Base-by-base conservation (phyloP, 64 coral and sea anemone genomes). In the Anthopleura sola region DNA sequence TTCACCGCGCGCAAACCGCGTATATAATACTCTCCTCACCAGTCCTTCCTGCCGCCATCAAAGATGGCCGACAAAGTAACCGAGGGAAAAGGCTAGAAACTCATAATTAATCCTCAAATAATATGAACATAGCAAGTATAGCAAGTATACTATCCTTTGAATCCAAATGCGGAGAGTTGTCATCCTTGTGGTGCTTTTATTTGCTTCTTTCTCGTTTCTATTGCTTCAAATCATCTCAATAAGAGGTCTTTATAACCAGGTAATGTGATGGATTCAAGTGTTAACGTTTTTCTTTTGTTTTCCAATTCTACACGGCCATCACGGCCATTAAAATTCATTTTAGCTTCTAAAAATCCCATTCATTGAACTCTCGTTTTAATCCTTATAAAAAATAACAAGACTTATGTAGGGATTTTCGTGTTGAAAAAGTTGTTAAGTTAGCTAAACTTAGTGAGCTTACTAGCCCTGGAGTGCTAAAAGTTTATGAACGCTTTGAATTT, bases 221-320 rank as follows among this genome's bases (percentile, higher is more conserved):
- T 80, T 86, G n/a, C 75, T 91, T 34, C 89, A 91, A 36, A 34
- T 91, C 1, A 48, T 91, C 49, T 91, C 89, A 6, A 44, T 91
- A 20, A 91, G 85, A 91, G 89, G 37, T 39, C 81, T 91, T 34
- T 82, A 91, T 44, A 68, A 68, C 29, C 84, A 84, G 55, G 89
- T 91, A 58, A 49, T 71, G 4, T 12, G 75, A 62, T n/a, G 5
- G 24, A 26, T 5, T n/a, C 40, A 62, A 62, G n/a, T 71, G 31
- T 15, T 31, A 33, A 71, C 60, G n/a, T 5, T 34, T 71, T 33
- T 33, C 14, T 12, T 5, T 71, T 71, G 29, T 16, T 71, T 32
- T 33, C 5, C 14, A 12, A 9, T 11, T 26, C 24, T n/a, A 4
- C 24, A 62, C 21, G 11, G 6, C 8, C 58, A n/a, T 8, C 7